A percentile compares a stretch with the other conserved stretches of the same genome.
These are phyloP conservation scores for Hipposideros larvatus DNA, from an alignment of 2,797 vertebrate species.

Conservation along the genomic window DNA sequence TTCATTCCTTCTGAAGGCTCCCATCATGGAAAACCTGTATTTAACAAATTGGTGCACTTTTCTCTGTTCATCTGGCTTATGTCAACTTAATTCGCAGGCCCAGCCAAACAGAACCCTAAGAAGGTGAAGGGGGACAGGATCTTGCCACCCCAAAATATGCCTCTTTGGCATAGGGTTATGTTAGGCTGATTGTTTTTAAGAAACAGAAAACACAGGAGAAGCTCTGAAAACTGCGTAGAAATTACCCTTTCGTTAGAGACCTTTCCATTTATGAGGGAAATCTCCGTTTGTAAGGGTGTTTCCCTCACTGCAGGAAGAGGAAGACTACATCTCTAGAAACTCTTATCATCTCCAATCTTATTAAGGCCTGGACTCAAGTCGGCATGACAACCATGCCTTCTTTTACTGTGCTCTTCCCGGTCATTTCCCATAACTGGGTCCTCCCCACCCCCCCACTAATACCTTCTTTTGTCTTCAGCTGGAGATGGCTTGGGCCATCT, in stretches of 20 bases:
- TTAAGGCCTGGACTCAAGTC: background rate
- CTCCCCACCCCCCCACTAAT: too few relatives aligned
- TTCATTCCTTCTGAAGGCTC: background rate
- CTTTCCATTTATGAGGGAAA: background rate
- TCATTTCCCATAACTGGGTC: background rate
- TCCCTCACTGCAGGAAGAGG: background rate
- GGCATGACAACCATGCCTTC: fast-evolving
- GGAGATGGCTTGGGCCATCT: background rate
- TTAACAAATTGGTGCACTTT: fast-evolving
- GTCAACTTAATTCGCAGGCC: background rate
- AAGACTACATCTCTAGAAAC: background rate
- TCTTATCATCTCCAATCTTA: background rate
- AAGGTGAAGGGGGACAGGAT: background rate
- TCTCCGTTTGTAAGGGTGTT: background rate
- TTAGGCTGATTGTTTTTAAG: background rate
- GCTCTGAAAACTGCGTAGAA: background rate
- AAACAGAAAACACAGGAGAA: background rate
- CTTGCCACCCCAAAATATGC: background rate
- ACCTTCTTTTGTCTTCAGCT: background rate
- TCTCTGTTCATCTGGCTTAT: background rate
- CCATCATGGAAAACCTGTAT: too few relatives aligned
- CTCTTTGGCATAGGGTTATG: background rate
- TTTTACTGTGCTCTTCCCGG: background rate
- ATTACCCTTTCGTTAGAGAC: background rate
- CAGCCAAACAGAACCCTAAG: background rate